Evolutionary conservation across 2,888 invertebrate species (phyloP).

Genomic region (Pseudoips prasinana): DNA sequence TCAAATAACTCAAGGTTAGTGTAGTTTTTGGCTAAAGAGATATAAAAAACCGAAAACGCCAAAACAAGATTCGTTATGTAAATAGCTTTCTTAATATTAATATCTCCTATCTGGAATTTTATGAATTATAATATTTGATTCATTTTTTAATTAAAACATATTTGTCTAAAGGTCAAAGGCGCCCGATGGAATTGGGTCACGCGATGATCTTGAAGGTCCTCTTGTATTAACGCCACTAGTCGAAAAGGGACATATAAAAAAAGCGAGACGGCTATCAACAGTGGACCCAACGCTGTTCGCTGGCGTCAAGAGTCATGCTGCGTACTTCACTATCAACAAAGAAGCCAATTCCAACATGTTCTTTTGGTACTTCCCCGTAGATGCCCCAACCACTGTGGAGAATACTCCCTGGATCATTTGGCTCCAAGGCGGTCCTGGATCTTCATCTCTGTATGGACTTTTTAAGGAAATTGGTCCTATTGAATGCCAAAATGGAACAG

Average conservation of each 20-base stretch:
- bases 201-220: slow-evolving; percentile 1
- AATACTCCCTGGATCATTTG: slow-evolving; percentile 55
- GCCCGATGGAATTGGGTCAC: too few relatives aligned
- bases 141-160: too few relatives aligned
- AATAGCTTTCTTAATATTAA: too few relatives aligned
- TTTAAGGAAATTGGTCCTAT: slow-evolving; percentile 67
- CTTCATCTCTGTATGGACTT: slow-evolving; percentile 55
- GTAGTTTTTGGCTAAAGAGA: too few relatives aligned
- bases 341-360: slow-evolving; percentile 85
- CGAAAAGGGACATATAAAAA: slow-evolving; percentile 11
- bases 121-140: too few relatives aligned
- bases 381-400: slow-evolving; percentile 29
- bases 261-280: slow-evolving; percentile 14
- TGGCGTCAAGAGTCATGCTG: slow-evolving; percentile 20
- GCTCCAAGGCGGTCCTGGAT: slow-evolving; percentile 67
- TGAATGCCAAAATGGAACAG: not conserved
- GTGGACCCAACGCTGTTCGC: slow-evolving; percentile 20
- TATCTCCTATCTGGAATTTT: too few relatives aligned
- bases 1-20: too few relatives aligned
- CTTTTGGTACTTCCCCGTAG: slow-evolving; percentile 88
- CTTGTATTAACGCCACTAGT: slow-evolving; percentile 21
- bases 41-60: too few relatives aligned
- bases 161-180: too few relatives aligned
- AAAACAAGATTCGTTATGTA: too few relatives aligned
- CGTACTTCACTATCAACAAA: slow-evolving; percentile 83